phyloP scores from a whole-genome alignment of 37 sponge, comb jelly and placozoan species.

The Mnemiopsis leidyi region DNA sequence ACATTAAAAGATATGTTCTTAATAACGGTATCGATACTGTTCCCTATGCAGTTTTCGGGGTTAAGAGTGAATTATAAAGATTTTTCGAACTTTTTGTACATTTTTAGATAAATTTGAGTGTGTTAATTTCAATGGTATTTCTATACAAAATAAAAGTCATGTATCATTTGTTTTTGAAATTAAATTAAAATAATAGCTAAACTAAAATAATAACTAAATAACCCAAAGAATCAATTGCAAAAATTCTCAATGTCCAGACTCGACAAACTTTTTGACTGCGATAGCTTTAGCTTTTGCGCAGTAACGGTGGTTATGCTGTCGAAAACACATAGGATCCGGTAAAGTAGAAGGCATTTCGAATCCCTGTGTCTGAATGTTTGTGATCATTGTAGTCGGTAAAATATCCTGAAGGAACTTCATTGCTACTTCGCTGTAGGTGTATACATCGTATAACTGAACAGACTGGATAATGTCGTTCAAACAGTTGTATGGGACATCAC shows the following conservation, averaged over 20 bases:
- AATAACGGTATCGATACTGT: neutral
- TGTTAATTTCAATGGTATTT: no score
- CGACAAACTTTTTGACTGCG: neutral
- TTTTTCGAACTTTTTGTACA: neutral
- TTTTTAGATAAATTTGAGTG: neutral
- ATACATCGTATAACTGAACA: neutral
- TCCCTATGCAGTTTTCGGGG: no score
- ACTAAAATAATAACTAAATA: neutral
- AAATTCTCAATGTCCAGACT: no score
- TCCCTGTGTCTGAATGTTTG: neutral
- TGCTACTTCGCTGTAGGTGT: neutral
- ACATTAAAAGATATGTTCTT: neutral
- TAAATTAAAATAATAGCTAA: neutral
- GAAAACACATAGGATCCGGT: neutral
- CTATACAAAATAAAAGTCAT: neutral
- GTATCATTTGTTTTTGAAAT: neutral
- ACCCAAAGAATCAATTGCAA: neutral
- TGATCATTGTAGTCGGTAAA: neutral
- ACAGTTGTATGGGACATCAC: neutral
- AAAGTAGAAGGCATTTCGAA: neutral
- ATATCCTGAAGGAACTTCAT: neutral
- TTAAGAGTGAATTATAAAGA: no score
- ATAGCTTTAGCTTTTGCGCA: conserved; percentile 20
- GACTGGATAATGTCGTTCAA: neutral
- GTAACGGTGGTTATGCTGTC: neutral